A percentile compares a stretch with the other conserved stretches of the same genome.
Evolutionary conservation across 1,140 invertebrate genomes (phyloP).

Genomic region (Lutraria rhynchaena): DNA sequence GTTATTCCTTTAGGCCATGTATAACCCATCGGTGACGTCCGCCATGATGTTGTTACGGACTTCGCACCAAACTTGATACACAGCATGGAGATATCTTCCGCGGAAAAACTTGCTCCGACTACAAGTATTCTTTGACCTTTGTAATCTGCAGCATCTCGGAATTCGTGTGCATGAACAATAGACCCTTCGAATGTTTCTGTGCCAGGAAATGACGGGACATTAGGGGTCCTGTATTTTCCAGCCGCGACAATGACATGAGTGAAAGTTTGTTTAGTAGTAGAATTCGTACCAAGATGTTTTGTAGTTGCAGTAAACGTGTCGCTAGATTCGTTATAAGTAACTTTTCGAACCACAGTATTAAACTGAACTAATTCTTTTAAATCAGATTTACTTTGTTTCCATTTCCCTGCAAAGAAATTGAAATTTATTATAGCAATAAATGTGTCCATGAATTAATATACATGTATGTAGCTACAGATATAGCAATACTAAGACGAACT

Average conservation of each 20-base stretch:
- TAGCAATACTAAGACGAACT: too few species aligned
- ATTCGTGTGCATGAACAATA: conserved; percentile 57
- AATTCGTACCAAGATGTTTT: neutral
- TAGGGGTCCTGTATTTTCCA: conserved; percentile 32
- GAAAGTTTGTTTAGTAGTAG: conserved; percentile 3
- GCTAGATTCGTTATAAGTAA: neutral
- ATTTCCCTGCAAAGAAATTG: neutral
- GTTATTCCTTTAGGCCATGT: conserved; percentile 39
- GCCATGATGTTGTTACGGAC: conserved; percentile 4
- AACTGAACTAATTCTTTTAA: neutral
- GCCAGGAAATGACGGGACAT: conserved; percentile 23
- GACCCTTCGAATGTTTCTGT: conserved; percentile 43
- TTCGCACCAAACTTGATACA: conserved; percentile 50
- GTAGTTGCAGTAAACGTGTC: too few species aligned
- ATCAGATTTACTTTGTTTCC: conserved; percentile 10
- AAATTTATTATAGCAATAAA: neutral
- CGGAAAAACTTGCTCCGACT: conserved; percentile 50
- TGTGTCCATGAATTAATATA: too few species aligned
- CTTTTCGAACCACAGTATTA: neutral
- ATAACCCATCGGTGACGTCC: conserved; percentile 47
- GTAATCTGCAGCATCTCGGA: conserved; percentile 48
- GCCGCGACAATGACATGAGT: conserved; percentile 39
- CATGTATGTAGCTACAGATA: too few species aligned
- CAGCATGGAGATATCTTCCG: conserved; percentile 52
- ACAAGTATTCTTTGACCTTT: conserved; percentile 43